Evolutionary conservation across 2,797 vertebrate species (phyloP).

Genomic region (Pempheris klunzingeri): DNA sequence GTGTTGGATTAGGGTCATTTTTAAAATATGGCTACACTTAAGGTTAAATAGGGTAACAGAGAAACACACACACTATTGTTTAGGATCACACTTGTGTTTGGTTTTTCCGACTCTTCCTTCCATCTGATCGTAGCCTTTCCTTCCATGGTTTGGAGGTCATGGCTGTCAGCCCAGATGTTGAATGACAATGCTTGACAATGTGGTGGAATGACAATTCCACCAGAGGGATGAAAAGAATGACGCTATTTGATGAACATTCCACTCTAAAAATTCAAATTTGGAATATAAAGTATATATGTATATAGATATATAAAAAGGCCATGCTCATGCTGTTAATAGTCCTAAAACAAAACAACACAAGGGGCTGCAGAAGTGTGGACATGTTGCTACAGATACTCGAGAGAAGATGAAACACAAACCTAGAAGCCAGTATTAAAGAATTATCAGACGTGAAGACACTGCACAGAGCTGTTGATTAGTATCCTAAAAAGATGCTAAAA

Average conservation of each 20-base stretch:
- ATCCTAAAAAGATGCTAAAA: background rate
- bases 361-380: background rate
- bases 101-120: slow-evolving; percentile 41
- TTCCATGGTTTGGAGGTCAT: slow-evolving; percentile 22
- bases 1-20: no score
- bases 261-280: background rate
- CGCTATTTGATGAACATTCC: background rate
- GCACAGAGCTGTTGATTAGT: background rate
- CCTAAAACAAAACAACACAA: background rate
- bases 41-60: no score
- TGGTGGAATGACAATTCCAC: no score
- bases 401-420: background rate
- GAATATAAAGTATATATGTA: background rate
- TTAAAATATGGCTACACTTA: no score
- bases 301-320: no score
- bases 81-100: slow-evolving; percentile 23
- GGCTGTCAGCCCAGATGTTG: slow-evolving; percentile 18
- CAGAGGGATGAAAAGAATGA: slow-evolving; percentile 19
- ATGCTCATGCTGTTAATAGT: background rate
- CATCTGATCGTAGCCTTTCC: slow-evolving; percentile 38
- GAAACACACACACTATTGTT: slow-evolving; percentile 46
- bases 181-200: slow-evolving; percentile 8
- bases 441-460: background rate
- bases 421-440: background rate
- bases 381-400: background rate